These are phyloP conservation scores for Salvelinus namaycush DNA, from an alignment of 2,113 vertebrate genomes.

Conservation along the genomic window DNA sequence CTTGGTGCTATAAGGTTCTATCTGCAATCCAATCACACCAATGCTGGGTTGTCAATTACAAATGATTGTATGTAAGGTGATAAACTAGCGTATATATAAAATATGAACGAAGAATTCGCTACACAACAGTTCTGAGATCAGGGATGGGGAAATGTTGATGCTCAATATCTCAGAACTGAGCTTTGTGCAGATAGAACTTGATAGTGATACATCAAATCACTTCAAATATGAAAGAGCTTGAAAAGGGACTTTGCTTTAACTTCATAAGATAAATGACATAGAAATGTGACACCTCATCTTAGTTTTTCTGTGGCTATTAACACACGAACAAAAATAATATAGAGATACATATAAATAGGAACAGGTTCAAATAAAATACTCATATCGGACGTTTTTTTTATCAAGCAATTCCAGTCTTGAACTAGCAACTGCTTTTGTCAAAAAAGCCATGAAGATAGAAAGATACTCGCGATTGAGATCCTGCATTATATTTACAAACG, in stretches of 20 bases:
- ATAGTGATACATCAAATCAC: conserved; percentile 24
- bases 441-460: conserved; percentile 25
- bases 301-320: conserved; percentile 8
- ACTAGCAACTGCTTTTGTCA: conserved; percentile 57
- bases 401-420: conserved; percentile 37
- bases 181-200: too few species aligned
- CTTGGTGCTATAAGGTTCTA: too few species aligned
- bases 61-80: too few species aligned
- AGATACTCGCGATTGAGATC: not conserved
- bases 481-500: too few species aligned
- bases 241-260: conserved; percentile 13
- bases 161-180: too few species aligned
- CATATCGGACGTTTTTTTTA: too few species aligned
- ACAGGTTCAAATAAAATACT: not conserved
- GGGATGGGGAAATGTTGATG: too few species aligned
- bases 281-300: conserved; percentile 13
- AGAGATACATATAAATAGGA: conserved; percentile 54
- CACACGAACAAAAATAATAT: not conserved
- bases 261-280: conserved; percentile 19
- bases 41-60: too few species aligned
- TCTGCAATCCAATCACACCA: too few species aligned
- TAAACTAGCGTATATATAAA: too few species aligned
- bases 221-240: not conserved
- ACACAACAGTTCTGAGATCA: too few species aligned
- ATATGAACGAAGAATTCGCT: too few species aligned